These are phyloP conservation scores for Dasypogon diadema DNA, from an alignment of 2,888 invertebrate genomes.

Conservation along the genomic window DNA sequence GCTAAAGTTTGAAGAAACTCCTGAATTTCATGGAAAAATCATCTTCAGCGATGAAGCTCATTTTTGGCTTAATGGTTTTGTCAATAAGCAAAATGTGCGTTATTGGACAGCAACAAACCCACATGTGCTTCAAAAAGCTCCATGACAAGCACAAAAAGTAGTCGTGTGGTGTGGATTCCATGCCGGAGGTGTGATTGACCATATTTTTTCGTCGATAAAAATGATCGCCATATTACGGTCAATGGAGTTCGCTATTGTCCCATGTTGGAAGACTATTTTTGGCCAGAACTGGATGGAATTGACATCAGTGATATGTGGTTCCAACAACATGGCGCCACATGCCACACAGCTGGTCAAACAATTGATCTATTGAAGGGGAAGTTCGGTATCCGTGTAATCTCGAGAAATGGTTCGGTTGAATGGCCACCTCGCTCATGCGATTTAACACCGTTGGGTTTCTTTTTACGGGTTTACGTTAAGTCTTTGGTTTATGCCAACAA, in stretches of 20 bases:
- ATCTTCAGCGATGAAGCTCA: no score
- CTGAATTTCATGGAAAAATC: no score
- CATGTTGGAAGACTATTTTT: constrained; percentile 27
- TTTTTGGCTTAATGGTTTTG: no score
- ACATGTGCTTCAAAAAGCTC: constrained; percentile 20
- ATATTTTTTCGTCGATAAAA: constrained; percentile 39
- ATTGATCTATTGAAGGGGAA: constrained; percentile 6
- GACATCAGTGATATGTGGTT: constrained; percentile 48
- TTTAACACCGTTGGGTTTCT: constrained; percentile 34
- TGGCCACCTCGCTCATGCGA: constrained; percentile 14
- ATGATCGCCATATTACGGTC: constrained; percentile 41
- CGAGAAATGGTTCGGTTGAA: constrained; percentile 10
- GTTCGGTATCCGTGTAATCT: constrained; percentile 36
- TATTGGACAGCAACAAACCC: neutral
- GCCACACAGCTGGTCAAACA: constrained; percentile 35
- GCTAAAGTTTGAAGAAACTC: neutral
- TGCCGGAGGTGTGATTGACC: constrained; percentile 1
- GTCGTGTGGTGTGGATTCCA: neutral
- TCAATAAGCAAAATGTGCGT: constrained; percentile 8
- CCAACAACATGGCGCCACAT: constrained; percentile 49
- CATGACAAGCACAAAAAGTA: constrained; percentile 23
- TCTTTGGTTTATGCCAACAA: constrained; percentile 11
- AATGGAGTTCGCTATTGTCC: constrained; percentile 45
- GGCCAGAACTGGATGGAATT: constrained; percentile 46
- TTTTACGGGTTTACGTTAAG: constrained; percentile 11